A percentile compares a stretch with the other conserved stretches of the same genome.
Conservation (phyloP, 2,888 invertebrate species). For the Deroplatys truncata region DNA sequence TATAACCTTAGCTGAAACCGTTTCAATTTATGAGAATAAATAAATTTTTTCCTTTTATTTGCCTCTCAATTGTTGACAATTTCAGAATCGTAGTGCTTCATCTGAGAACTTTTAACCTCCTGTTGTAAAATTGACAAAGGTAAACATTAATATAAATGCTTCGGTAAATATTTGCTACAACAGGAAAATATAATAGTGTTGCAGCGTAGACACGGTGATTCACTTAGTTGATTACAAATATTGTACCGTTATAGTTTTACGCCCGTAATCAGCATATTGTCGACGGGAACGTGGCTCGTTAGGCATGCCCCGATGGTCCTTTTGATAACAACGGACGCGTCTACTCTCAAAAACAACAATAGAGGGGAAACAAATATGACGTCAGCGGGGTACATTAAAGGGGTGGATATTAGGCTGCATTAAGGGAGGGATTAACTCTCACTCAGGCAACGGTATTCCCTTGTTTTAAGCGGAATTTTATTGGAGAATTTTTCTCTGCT, state of each 20-base stretch:
- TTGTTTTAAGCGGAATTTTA: neutral
- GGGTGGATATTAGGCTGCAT: neutral
- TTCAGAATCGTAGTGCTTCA: no score
- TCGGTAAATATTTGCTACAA: no score
- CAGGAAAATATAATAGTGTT: no score
- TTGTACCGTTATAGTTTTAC: neutral
- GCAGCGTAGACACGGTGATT: neutral
- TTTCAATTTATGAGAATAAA: no score
- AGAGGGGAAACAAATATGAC: neutral
- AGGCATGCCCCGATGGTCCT: neutral
- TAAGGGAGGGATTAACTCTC: neutral
- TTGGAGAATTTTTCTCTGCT: neutral
- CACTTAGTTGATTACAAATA: neutral
- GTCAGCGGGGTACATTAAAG: neutral
- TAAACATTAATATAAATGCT: no score
- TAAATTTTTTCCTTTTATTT: no score
- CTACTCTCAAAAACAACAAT: neutral
- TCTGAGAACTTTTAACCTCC: no score
- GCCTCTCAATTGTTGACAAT: no score
- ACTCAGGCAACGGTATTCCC: neutral
- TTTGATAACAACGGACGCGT: neutral
- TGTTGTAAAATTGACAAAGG: no score
- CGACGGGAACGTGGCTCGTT: neutral
- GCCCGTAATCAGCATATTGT: neutral
- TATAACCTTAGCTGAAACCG: no score